A percentile compares a stretch with the other conserved stretches of the same genome.
Evolutionary conservation across 2,113 vertebrate species (phyloP).

Genomic region (Seriola rivoliana): DNA sequence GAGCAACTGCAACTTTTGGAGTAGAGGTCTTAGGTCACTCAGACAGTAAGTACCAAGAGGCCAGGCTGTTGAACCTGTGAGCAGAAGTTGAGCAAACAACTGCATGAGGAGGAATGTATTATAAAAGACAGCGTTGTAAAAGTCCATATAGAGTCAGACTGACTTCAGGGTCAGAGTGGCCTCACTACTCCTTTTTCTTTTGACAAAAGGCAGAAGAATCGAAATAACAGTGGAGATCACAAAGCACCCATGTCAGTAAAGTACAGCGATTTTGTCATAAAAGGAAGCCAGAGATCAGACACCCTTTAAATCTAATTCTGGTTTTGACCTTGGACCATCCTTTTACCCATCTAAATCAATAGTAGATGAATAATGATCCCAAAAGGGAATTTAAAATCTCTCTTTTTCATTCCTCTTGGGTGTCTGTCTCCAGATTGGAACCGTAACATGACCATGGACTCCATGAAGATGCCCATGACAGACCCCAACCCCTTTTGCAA

Average conservation of each 20-base stretch:
- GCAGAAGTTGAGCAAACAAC: conserved; percentile 10
- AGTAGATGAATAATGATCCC: not conserved
- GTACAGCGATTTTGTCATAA: conserved; percentile 10
- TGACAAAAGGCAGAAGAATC: conserved; percentile 32
- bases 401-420: conserved; percentile 5
- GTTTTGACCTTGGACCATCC: conserved; percentile 18
- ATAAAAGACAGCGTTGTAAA: conserved; percentile 21
- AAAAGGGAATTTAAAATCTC: not conserved
- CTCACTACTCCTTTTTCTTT: not conserved
- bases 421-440: conserved; percentile 79
- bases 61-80: conserved; percentile 14
- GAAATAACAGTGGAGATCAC: conserved; percentile 22
- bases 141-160: conserved; percentile 3
- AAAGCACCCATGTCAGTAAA: conserved; percentile 19
- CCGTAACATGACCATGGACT: conserved; percentile 85
- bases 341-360: conserved; percentile 7
- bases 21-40: conserved; percentile 23
- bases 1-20: conserved; percentile 5
- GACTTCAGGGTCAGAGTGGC: conserved; percentile 12
- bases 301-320: conserved; percentile 3
- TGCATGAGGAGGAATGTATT: conserved; percentile 10
- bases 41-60: conserved; percentile 20
- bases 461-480: conserved; percentile 88
- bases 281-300: conserved; percentile 16
- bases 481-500: conserved; percentile 87